A percentile compares a stretch with the other conserved stretches of the same genome.
Conservation (phyloP, 1,140 invertebrate genomes). For the Papilio polyxenes region DNA sequence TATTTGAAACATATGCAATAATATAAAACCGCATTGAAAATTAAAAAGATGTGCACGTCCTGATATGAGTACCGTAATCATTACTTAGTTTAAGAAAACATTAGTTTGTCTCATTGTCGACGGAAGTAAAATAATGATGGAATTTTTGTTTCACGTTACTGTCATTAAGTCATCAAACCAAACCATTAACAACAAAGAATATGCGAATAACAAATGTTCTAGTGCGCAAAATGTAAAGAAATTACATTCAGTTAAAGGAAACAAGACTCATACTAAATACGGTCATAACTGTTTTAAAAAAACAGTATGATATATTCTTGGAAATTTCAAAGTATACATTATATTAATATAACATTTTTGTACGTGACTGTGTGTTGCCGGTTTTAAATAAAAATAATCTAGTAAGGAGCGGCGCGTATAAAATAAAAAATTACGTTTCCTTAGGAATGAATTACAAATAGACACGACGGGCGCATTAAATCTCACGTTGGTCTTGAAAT, state of each 20-base stretch:
- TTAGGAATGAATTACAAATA: not conserved
- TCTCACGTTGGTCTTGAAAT: not conserved
- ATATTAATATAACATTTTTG: not conserved
- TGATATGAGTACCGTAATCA: not conserved
- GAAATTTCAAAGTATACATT: not conserved
- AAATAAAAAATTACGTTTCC: not conserved
- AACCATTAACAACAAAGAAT: constrained; percentile 19
- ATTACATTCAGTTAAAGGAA: not conserved
- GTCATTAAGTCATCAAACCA: not conserved
- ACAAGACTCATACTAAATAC: not conserved
- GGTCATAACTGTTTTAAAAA: not conserved
- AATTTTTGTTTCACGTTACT: constrained; percentile 8
- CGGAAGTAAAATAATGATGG: constrained; percentile 9
- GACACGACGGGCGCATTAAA: not conserved
- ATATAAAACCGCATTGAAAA: not conserved
- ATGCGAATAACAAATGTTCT: not conserved
- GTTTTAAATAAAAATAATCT: not conserved
- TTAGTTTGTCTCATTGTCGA: not conserved
- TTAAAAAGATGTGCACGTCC: constrained; percentile 5
- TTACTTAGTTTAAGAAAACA: constrained; percentile 7
- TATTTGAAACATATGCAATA: not conserved
- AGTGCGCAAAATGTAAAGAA: not conserved
- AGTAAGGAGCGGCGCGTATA: not conserved
- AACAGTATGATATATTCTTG: not conserved
- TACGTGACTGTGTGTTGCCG: constrained; percentile 1